Evolutionary conservation across 2,888 invertebrate genomes (phyloP).

Genomic region (Alentia gelatinosa): DNA sequence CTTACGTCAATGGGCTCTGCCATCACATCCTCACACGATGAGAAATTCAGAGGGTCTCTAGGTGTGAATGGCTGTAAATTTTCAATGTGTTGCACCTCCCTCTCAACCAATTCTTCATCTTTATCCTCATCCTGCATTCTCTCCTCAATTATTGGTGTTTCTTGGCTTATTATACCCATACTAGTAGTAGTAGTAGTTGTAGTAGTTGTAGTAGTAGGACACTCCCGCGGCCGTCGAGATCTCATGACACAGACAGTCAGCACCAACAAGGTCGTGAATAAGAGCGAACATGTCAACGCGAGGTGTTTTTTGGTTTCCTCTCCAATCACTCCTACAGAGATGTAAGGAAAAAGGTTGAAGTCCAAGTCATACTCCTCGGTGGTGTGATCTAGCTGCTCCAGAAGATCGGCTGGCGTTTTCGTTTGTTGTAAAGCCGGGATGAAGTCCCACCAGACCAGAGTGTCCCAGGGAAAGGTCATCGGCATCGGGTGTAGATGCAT

Average conservation of each 20-base stretch:
- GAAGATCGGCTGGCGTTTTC: neutral
- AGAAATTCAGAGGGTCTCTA: neutral
- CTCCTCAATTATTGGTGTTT: too few relatives aligned
- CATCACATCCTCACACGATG: neutral
- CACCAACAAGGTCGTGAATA: neutral
- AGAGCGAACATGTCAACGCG: neutral
- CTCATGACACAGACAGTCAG: neutral
- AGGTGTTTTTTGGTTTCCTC: neutral
- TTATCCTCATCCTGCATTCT: neutral
- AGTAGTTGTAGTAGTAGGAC: too few relatives aligned
- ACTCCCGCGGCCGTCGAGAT: neutral
- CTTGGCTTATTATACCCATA: too few relatives aligned
- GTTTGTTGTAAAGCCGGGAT: neutral
- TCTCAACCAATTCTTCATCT: too few relatives aligned
- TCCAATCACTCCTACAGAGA: neutral
- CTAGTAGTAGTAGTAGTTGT: too few relatives aligned
- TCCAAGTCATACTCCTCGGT: neutral
- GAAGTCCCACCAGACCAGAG: constrained; percentile 10
- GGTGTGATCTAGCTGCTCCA: neutral
- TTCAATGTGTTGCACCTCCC: too few relatives aligned
- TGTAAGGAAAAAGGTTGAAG: too few relatives aligned
- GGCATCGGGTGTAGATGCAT: neutral
- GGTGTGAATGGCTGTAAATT: too few relatives aligned
- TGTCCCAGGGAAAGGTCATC: neutral
- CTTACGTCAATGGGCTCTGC: neutral